A percentile compares a stretch with the other conserved stretches of the same genome.
Evolutionary conservation across 2,113 vertebrate species (phyloP).

Genomic region (Halichoerus grypus): DNA sequence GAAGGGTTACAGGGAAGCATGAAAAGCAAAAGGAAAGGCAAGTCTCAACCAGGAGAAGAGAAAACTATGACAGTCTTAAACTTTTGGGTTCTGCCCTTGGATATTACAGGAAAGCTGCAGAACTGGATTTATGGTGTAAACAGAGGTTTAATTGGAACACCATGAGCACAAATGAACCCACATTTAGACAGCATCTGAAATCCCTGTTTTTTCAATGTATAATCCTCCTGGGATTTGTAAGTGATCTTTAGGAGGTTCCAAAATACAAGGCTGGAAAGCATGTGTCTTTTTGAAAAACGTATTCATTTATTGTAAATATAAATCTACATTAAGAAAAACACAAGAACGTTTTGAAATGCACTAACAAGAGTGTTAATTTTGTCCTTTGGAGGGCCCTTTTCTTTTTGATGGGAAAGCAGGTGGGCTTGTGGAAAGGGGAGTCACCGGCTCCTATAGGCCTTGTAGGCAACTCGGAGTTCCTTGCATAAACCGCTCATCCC

Average conservation of each 20-base stretch:
- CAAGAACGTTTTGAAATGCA: neutral
- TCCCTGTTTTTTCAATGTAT: neutral
- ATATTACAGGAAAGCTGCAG: neutral
- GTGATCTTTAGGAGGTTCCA: neutral
- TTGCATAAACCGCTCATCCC: neutral
- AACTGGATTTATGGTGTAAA: neutral
- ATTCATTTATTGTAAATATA: neutral
- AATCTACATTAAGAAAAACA: neutral
- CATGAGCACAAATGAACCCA: neutral
- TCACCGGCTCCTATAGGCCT: neutral
- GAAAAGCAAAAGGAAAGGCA: neutral
- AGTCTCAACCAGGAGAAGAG: neutral
- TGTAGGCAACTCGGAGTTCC: neutral
- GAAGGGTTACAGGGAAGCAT: neutral
- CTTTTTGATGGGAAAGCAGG: neutral
- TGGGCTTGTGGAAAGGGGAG: too few relatives aligned
- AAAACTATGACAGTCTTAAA: neutral
- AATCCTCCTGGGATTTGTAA: neutral
- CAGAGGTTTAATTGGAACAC: neutral
- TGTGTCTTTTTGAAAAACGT: neutral
- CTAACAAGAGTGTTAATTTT: fast-evolving
- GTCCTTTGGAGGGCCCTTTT: neutral
- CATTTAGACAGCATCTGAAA: neutral
- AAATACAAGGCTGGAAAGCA: neutral
- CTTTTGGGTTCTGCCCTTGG: neutral